A percentile compares a stretch with the other conserved stretches of the same genome.
phyloP scores from a whole-genome alignment of 2,797 vertebrate species.

The Sebastes iracundus region DNA sequence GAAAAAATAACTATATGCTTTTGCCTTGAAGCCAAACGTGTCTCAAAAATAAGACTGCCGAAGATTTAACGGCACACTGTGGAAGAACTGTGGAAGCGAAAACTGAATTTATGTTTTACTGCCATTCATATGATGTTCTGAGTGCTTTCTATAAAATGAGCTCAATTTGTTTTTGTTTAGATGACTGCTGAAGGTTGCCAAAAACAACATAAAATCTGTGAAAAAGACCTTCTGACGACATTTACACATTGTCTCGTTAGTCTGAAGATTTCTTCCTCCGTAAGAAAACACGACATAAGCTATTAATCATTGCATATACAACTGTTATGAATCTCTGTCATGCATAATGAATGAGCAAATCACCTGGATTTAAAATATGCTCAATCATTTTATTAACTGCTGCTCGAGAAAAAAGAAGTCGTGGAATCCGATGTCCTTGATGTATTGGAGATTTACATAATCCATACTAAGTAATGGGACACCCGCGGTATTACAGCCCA shows the following conservation, averaged over 20 bases:
- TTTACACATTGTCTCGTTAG: neutral
- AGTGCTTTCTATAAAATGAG: neutral
- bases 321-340: neutral
- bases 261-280: neutral
- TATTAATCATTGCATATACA: neutral
- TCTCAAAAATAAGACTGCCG: neutral
- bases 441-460: slow-evolving; percentile 47
- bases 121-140: neutral
- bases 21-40: neutral
- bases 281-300: neutral
- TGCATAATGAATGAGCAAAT: slow-evolving; percentile 36
- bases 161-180: neutral
- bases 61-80: neutral
- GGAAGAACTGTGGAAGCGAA: neutral
- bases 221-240: neutral
- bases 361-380: slow-evolving; percentile 26
- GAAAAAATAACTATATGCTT: neutral
- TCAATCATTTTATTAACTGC: slow-evolving; percentile 28
- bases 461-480: slow-evolving; percentile 33
- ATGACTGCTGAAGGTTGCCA: neutral
- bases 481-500: neutral
- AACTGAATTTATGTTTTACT: neutral
- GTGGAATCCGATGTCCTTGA: slow-evolving; percentile 8
- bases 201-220: neutral
- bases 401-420: slow-evolving; percentile 12